Conservation (phyloP, 2,888 invertebrate genomes). For the Eueremaeus valkanovi region DNA sequence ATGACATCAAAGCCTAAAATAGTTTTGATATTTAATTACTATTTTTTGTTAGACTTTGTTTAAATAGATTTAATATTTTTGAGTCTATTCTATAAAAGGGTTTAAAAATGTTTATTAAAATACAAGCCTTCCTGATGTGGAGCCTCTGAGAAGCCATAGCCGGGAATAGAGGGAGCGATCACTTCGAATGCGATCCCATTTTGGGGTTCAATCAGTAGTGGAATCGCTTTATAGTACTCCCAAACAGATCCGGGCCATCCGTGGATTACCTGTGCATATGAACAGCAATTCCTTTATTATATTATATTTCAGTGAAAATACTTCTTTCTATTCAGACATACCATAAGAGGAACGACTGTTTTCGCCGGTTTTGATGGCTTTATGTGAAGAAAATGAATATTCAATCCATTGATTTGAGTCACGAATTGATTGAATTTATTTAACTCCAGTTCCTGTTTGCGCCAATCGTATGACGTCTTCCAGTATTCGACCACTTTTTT, state of each 20-base stretch:
- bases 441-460: constrained; percentile 63
- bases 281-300: too few species aligned
- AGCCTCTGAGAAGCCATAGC: constrained; percentile 58
- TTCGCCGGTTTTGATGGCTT: constrained; percentile 56
- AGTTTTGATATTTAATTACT: constrained; percentile 36
- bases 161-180: constrained; percentile 58
- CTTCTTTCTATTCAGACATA: constrained; percentile 52
- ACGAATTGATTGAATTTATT: constrained; percentile 70
- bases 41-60: too few species aligned
- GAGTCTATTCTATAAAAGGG: not conserved
- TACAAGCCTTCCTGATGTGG: constrained; percentile 61
- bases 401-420: constrained; percentile 70
- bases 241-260: constrained; percentile 82
- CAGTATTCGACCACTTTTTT: constrained; percentile 69
- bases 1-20: constrained; percentile 46
- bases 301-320: not conserved
- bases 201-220: constrained; percentile 59
- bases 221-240: constrained; percentile 73
- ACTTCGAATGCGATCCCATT: constrained; percentile 65
- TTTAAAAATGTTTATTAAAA: not conserved
- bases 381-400: constrained; percentile 65
- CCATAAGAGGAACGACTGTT: constrained; percentile 55
- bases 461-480: constrained; percentile 69
- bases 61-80: too few species aligned
- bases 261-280: constrained; percentile 60